These are phyloP conservation scores for Magallana angulata DNA, from an alignment of 1,140 invertebrate genomes.

Conservation along the genomic window DNA sequence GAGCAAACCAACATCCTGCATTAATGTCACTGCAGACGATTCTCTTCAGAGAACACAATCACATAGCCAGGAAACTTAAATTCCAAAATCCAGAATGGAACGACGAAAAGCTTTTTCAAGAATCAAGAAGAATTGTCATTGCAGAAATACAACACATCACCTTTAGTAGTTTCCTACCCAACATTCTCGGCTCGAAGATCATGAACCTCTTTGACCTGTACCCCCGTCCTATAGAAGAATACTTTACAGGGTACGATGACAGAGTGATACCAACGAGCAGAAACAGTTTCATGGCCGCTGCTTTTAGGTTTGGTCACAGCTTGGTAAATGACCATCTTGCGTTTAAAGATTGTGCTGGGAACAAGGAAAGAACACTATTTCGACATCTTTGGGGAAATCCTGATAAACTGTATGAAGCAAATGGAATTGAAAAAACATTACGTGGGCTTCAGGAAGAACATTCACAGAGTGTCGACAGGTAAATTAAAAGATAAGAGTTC, in stretches of 20 bases:
- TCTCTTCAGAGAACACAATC: conserved; percentile 16
- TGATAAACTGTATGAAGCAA: too few relatives aligned
- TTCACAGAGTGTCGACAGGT: too few relatives aligned
- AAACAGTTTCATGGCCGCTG: background rate
- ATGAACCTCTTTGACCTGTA: background rate
- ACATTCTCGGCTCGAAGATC: conserved; percentile 82
- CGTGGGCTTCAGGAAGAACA: too few relatives aligned
- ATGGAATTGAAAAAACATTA: too few relatives aligned
- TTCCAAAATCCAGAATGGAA: conserved; percentile 86
- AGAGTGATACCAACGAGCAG: background rate
- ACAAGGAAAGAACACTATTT: too few relatives aligned
- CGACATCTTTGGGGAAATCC: too few relatives aligned
- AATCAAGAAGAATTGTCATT: conserved; percentile 88
- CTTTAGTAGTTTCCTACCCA: conserved; percentile 91
- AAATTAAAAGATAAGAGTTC: too few relatives aligned
- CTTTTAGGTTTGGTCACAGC: conserved; percentile 32
- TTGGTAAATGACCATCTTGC: too few relatives aligned
- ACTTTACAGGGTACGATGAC: background rate
- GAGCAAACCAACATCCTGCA: background rate
- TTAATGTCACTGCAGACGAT: background rate
- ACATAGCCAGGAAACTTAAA: conserved; percentile 4
- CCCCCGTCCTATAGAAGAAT: background rate
- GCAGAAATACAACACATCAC: conserved; percentile 89
- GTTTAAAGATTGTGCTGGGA: too few relatives aligned
- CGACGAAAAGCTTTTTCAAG: conserved; percentile 95